Evolutionary conservation across 2,797 vertebrate species (phyloP), one percentile per base, ranked within the genome.

Genomic region (Lagodon rhomboides): DNA sequence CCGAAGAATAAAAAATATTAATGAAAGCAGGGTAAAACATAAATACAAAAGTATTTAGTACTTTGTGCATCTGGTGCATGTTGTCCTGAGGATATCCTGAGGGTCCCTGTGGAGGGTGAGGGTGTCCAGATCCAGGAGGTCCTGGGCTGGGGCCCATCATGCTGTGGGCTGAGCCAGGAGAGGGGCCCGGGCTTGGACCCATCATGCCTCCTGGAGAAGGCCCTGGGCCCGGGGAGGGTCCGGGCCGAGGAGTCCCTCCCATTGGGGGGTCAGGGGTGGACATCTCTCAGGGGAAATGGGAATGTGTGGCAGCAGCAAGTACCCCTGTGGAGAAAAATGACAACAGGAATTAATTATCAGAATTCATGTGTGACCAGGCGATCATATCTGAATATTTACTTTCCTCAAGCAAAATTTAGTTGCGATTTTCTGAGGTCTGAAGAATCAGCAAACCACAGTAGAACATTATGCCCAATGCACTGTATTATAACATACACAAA

Each of bases 111-210:
- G 95, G 95, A 1, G 96, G 96, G 79, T 98, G 96, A 1, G 96
- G 92, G 83, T 98, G 97, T 75, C 96, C 97, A 5, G 97, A 93
- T 1, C 96, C 94, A 15, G 97, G 97, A 1, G 97, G 97, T 30
- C 97, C 97, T 0, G 98, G 98, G 87, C 97, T 98, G 60, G 97
- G 97, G 3, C 98, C 98, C 97, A 99, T 98, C 97, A 99, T 98
- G 79, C 96, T 97, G 85, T 99, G 98, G 12, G 97, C 92, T 0
- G 98, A 98, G 67, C 97, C 97, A 0, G 98, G 97, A 0, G 97
- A 98, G 2, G 98, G 97, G 2, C 97, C 97, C 0, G 98, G 98
- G 75, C 96, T 97, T 13, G 97, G 98, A 6, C 97, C 97, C 91
- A 98, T 63, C 97, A 98, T 97, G 75, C 96, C 95, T 75, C 97